Evolutionary conservation across 2,113 vertebrate genomes (phyloP).

Genomic region (Carettochelys insculpta): DNA sequence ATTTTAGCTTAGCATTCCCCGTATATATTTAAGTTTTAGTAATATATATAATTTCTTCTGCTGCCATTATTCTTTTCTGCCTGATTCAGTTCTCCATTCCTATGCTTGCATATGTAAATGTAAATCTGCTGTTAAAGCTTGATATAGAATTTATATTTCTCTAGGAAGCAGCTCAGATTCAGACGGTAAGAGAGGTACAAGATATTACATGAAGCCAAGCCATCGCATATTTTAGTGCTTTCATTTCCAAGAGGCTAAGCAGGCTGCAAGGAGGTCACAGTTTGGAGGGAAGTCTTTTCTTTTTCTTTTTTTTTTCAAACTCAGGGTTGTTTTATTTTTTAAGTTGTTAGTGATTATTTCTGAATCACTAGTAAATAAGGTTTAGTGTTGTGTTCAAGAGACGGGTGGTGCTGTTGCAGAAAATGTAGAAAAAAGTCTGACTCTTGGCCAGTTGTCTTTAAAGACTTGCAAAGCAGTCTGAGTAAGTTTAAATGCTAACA

Average conservation of each 20-base stretch:
- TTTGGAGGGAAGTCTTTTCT: background rate
- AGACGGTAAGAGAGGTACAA: background rate
- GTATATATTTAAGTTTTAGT: background rate
- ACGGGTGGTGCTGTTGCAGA: background rate
- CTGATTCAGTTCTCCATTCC: background rate
- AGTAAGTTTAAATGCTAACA: background rate
- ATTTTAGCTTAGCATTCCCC: conserved; percentile 2
- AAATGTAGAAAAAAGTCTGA: background rate
- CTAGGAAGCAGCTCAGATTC: background rate
- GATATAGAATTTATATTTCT: background rate
- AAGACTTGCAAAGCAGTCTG: background rate
- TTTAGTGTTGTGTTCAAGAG: rapidly evolving
- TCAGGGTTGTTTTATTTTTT: background rate
- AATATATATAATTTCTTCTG: background rate
- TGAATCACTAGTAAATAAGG: background rate
- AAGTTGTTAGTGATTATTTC: background rate
- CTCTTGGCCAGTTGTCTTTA: background rate
- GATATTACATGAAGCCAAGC: rapidly evolving
- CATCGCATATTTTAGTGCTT: background rate
- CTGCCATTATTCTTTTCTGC: background rate
- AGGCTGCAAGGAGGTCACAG: background rate
- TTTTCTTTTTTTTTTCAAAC: no score
- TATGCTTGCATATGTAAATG: background rate
- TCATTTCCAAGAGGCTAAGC: background rate
- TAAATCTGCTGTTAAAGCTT: background rate